Evolutionary conservation across 2,113 vertebrate species (phyloP).

Genomic region (Lasiurus borealis): DNA sequence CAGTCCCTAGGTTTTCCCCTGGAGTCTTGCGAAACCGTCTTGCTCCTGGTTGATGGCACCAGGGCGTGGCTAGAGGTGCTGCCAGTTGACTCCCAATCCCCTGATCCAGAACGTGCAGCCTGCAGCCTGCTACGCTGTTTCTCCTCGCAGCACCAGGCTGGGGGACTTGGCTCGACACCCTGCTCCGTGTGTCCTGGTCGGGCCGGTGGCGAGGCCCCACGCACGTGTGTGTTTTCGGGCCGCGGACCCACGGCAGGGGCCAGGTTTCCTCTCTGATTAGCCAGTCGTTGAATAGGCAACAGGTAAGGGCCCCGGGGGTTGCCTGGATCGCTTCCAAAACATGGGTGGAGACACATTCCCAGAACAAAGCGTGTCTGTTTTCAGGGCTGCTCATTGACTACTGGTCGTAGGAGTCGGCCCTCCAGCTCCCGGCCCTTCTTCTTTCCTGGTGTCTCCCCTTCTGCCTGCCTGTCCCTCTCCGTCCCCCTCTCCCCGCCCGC

Average conservation of each 20-base stretch:
- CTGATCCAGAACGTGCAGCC: not conserved
- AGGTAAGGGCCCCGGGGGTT: not conserved
- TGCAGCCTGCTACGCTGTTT: not conserved
- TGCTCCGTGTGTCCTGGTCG: rapidly evolving
- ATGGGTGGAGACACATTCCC: not conserved
- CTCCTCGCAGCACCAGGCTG: rapidly evolving
- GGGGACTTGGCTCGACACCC: not conserved
- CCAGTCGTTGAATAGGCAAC: not conserved
- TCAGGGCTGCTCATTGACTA: not conserved
- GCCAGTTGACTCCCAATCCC: rapidly evolving
- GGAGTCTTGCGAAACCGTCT: not conserved
- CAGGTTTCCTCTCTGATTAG: not conserved
- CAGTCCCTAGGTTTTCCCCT: not conserved
- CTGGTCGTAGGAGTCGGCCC: not conserved
- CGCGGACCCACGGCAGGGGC: rapidly evolving
- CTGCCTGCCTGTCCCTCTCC: not conserved
- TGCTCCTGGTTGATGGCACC: not conserved
- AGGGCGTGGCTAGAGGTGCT: not conserved
- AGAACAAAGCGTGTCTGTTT: not conserved
- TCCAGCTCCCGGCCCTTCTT: not conserved
- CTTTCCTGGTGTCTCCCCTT: not conserved
- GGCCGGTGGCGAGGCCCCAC: not conserved
- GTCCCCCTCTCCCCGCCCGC: not conserved
- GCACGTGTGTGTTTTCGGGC: not conserved
- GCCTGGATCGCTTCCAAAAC: not conserved